A percentile compares a stretch with the other conserved stretches of the same genome.
phyloP scores from a whole-genome alignment of 2,888 invertebrate species.

The Chalcosyrphus nemorum region DNA sequence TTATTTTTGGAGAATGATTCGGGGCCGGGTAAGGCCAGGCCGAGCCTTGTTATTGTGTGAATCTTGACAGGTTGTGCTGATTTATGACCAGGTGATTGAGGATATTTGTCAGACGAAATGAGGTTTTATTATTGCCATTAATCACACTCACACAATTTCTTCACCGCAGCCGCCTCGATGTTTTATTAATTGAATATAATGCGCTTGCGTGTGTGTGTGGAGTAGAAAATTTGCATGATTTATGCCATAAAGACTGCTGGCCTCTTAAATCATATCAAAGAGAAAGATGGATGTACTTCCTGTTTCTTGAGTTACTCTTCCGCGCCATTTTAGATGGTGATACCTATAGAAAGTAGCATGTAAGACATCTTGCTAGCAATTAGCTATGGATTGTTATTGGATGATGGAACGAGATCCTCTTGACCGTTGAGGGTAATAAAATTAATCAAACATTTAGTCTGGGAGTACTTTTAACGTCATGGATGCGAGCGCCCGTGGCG shows the following conservation, averaged over 20 bases:
- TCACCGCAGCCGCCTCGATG: constrained; percentile 60
- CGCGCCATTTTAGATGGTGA: constrained; percentile 26
- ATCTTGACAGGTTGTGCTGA: constrained; percentile 78
- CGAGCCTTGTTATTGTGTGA: constrained; percentile 70
- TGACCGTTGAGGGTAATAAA: constrained; percentile 28
- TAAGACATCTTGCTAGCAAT: constrained; percentile 3
- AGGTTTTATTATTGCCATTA: constrained; percentile 70
- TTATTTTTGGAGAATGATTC: constrained; percentile 22
- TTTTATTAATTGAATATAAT: constrained; percentile 70
- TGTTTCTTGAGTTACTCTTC: constrained; percentile 30
- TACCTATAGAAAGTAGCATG: background rate
- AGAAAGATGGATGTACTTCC: constrained; percentile 32
- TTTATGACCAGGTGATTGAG: constrained; percentile 79
- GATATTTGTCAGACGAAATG: constrained; percentile 76
- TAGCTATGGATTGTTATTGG: constrained; percentile 28
- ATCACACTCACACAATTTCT: constrained; percentile 62
- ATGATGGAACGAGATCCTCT: constrained; percentile 13
- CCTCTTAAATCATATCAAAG: background rate
- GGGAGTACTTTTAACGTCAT: constrained; percentile 11
- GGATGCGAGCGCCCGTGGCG: background rate
- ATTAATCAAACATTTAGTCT: constrained; percentile 36
- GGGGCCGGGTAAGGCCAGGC: constrained; percentile 22
- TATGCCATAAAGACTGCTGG: constrained; percentile 13
- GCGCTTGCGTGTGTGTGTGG: constrained; percentile 21
- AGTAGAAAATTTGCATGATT: constrained; percentile 62